These are phyloP conservation scores for Sebastes alutus DNA, from an alignment of 2,797 vertebrate species.

Conservation along the genomic window DNA sequence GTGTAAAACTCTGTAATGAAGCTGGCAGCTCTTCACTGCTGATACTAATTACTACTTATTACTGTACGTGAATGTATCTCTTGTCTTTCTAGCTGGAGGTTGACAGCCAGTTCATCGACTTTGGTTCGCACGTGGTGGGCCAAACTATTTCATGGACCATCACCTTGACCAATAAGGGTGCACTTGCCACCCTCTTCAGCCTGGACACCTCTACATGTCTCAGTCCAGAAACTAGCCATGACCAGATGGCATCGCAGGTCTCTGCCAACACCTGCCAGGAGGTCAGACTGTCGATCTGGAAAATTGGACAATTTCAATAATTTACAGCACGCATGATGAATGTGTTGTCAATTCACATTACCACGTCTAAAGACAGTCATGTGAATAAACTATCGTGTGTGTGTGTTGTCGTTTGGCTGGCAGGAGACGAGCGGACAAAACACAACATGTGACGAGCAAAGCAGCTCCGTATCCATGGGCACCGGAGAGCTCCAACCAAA, in stretches of 20 bases:
- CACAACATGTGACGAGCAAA: not conserved
- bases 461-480: not conserved
- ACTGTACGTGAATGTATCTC: constrained; percentile 17
- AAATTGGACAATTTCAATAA: too few species aligned
- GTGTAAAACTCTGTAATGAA: constrained; percentile 9
- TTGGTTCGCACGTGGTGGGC: constrained; percentile 90
- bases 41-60: constrained; percentile 8
- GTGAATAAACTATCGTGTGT: not conserved
- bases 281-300: constrained; percentile 63
- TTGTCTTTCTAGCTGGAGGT: constrained; percentile 85
- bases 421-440: constrained; percentile 43
- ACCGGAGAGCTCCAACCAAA: constrained; percentile 29
- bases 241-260: constrained; percentile 25
- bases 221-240: constrained; percentile 41
- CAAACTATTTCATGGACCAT: constrained; percentile 86
- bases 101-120: constrained; percentile 88
- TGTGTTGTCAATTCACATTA: not conserved
- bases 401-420: constrained; percentile 18
- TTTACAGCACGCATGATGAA: not conserved
- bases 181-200: constrained; percentile 85
- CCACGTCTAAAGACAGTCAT: not conserved
- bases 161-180: constrained; percentile 90
- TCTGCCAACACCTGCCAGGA: constrained; percentile 49
- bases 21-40: not conserved
- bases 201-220: constrained; percentile 68